Evolutionary conservation across 2,888 invertebrate species (phyloP).

Genomic region (Netelia inedita): DNA sequence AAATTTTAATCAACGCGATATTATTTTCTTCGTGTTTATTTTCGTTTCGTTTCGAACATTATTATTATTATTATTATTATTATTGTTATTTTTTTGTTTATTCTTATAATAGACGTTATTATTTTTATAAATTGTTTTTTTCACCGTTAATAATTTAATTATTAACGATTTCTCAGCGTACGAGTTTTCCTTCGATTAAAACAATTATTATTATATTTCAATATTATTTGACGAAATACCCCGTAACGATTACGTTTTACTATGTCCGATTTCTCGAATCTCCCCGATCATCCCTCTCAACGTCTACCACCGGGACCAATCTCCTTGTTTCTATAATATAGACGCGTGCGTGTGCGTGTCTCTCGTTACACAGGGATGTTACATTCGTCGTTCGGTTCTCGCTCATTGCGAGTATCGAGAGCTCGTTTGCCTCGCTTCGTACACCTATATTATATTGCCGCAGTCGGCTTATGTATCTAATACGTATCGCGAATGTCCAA

Average conservation of each 20-base stretch:
- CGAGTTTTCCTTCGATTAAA: too few relatives aligned
- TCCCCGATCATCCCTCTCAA: neutral
- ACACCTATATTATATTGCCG: slow-evolving; percentile 31
- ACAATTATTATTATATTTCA: too few relatives aligned
- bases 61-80: neutral
- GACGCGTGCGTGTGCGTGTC: neutral
- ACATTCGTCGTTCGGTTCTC: slow-evolving; percentile 4
- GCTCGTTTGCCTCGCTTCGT: slow-evolving; percentile 29
- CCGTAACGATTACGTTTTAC: too few relatives aligned
- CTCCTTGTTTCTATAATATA: neutral
- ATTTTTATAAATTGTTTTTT: neutral
- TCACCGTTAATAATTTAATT: too few relatives aligned
- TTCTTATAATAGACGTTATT: neutral
- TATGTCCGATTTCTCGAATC: neutral
- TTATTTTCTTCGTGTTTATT: neutral
- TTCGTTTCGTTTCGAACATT: neutral
- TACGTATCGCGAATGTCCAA: slow-evolving; percentile 8
- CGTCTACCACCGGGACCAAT: neutral
- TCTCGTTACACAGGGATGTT: slow-evolving; percentile 34
- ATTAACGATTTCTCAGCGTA: too few relatives aligned
- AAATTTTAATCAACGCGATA: neutral
- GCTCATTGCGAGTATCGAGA: slow-evolving; percentile 2
- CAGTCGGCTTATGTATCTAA: slow-evolving; percentile 30
- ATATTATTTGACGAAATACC: too few relatives aligned
- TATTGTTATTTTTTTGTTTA: neutral